Base-by-base conservation (phyloP, 2,797 vertebrate species). In the Lepidocolaptes lacrymiger region DNA sequence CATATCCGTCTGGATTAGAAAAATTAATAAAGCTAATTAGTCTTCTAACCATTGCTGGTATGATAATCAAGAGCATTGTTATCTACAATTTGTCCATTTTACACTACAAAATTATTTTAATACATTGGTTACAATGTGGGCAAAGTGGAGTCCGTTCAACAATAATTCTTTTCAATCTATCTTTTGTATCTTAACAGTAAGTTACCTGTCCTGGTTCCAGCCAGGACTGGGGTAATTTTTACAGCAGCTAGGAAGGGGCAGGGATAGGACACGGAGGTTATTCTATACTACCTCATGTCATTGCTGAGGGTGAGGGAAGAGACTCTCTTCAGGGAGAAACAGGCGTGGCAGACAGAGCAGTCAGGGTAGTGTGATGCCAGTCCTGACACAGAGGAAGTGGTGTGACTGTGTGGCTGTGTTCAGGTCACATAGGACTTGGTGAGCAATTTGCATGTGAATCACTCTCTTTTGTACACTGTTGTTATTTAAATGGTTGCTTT, bases 381-480 rank as follows among this genome's bases (percentile, higher is more conserved):
- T 30, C 13, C 24, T 0, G 0, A 34, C 37, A 6, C 3, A 8
- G 21, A 21, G 23, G 37, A 17, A 59, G 37, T 8, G 26, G 5
- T 26, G 17, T 17, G 14, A 21, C 74, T 34, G 18, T 10, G 12
- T 19, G 30, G 18, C 30, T 36, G 5, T 6, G 11, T 5, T 2
- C 18, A 10, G 14, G 12, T 61, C 1, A 0, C 28, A 10, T 32
- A 7, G 7, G 39, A 21, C 37, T 19, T 30, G 51, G 28, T 12
- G 20, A 52, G 24, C n/a, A 46, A 26, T n/a, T 37, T 39, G 30
- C 51, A 10, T 27, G 24, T 41, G 12, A 74, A 46, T 48, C 18
- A 34, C 6, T n/a, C 15, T 41, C 19, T 77, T 54, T 27, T 19
- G 12, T 26, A 34, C 10, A 9, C 26, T 54, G 74, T 8, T 8